Evolutionary conservation across 2,113 vertebrate genomes (phyloP).

Genomic region (Zosterops hypoxanthus): DNA sequence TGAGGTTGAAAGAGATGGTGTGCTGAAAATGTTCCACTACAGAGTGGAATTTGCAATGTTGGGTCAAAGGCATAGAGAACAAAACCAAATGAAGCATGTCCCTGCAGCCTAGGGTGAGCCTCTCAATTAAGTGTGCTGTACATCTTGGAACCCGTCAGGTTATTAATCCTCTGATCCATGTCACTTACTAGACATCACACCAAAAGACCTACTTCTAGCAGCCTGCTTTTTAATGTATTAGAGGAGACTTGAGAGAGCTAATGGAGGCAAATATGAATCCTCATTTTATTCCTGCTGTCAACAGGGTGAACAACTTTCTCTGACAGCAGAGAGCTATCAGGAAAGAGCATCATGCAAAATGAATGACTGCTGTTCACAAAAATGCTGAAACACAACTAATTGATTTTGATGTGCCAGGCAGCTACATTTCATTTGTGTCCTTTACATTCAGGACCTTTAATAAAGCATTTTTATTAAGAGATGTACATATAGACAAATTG

Average conservation of each 20-base stretch:
- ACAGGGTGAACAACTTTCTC: background rate
- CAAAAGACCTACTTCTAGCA: background rate
- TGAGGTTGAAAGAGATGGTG: background rate
- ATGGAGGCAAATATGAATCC: conserved; percentile 11
- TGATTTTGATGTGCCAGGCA: conserved; percentile 14
- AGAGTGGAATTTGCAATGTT: background rate
- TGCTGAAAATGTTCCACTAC: background rate
- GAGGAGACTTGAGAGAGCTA: background rate
- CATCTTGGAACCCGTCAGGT: background rate
- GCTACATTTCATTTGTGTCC: background rate
- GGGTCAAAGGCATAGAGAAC: background rate
- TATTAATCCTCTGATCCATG: background rate
- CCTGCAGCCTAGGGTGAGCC: background rate
- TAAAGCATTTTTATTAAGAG: conserved; percentile 9
- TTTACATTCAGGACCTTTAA: conserved; percentile 11
- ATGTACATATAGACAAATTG: background rate
- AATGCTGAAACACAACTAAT: conserved; percentile 21
- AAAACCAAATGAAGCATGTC: background rate
- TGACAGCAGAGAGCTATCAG: conserved; percentile 28
- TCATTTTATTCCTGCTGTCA: conserved; percentile 1
- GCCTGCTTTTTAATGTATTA: background rate
- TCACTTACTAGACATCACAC: background rate
- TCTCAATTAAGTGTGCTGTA: background rate
- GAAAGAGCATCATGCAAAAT: background rate
- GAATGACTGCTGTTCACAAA: conserved; percentile 23